phyloP scores from a whole-genome alignment of 2,888 invertebrate species.

The Thera britannica region DNA sequence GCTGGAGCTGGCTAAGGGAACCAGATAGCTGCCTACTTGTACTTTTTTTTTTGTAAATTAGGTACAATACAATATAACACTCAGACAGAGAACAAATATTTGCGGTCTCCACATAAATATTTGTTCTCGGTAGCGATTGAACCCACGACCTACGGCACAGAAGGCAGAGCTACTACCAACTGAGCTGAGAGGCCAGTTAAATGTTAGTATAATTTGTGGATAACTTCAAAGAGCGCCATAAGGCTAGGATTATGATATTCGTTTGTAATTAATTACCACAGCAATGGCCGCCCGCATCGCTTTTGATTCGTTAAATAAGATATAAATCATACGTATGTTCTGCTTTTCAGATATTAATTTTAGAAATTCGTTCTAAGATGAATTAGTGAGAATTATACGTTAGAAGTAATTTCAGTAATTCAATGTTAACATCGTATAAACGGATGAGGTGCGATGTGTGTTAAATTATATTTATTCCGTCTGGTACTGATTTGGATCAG shows the following conservation, averaged over 20 bases:
- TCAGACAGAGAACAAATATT: too few species aligned
- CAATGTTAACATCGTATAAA: neutral
- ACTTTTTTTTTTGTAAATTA: too few species aligned
- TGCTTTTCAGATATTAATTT: conserved; percentile 33
- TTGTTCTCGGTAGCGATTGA: too few species aligned
- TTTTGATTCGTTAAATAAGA: conserved; percentile 48
- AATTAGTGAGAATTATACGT: conserved; percentile 11
- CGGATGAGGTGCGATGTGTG: neutral
- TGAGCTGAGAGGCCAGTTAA: neutral
- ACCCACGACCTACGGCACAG: too few species aligned
- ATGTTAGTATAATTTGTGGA: conserved; percentile 12
- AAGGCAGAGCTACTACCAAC: too few species aligned
- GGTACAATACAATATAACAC: too few species aligned
- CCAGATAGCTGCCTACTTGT: too few species aligned
- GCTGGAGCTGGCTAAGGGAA: too few species aligned
- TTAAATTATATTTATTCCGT: neutral
- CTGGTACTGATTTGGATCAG: too few species aligned
- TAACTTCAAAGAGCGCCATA: conserved; percentile 29
- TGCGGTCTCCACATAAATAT: too few species aligned
- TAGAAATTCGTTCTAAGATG: conserved; percentile 26
- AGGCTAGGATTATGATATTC: conserved; percentile 37
- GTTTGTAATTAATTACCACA: conserved; percentile 48
- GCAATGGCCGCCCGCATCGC: conserved; percentile 44
- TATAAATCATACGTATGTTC: conserved; percentile 48
- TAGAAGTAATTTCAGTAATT: conserved; percentile 3